phyloP scores from a whole-genome alignment of 2,113 vertebrate genomes.

The Penelope pileata region DNA sequence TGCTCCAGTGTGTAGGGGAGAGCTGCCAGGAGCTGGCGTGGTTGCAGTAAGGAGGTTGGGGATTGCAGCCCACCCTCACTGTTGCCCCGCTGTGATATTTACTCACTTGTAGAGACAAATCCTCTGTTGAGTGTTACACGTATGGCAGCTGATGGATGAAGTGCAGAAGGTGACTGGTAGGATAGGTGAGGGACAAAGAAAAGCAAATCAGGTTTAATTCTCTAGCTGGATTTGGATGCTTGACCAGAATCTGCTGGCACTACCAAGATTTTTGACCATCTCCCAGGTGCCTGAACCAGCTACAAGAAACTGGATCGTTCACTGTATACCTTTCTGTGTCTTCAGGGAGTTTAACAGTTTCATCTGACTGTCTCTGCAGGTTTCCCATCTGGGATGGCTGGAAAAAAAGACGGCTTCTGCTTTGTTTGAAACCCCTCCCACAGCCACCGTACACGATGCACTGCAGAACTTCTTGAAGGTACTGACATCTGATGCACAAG shows the following conservation, averaged over 20 bases:
- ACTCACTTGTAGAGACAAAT: neutral
- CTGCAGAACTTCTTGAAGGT: constrained; percentile 92
- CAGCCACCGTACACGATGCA: constrained; percentile 85
- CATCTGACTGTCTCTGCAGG: constrained; percentile 64
- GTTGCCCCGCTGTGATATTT: rapidly evolving
- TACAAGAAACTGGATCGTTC: rapidly evolving
- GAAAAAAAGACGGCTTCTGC: constrained; percentile 89
- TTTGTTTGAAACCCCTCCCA: constrained; percentile 82
- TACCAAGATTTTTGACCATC: neutral
- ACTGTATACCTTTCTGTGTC: neutral
- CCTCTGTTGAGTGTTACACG: rapidly evolving
- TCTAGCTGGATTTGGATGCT: rapidly evolving
- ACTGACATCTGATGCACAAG: neutral
- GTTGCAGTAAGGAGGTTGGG: rapidly evolving
- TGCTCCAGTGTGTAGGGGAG: rapidly evolving
- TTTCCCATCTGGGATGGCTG: constrained; percentile 87
- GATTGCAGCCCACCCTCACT: neutral
- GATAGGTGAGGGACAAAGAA: neutral
- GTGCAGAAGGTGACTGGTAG: neutral
- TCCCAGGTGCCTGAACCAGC: neutral
- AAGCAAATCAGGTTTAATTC: neutral
- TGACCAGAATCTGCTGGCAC: rapidly evolving
- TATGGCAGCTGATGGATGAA: neutral
- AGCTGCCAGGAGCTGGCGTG: neutral
- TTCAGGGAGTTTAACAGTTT: rapidly evolving